A percentile compares a stretch with the other conserved stretches of the same genome.
Evolutionary conservation across 1,140 invertebrate species (phyloP).

Genomic region (Drosophila pandora): DNA sequence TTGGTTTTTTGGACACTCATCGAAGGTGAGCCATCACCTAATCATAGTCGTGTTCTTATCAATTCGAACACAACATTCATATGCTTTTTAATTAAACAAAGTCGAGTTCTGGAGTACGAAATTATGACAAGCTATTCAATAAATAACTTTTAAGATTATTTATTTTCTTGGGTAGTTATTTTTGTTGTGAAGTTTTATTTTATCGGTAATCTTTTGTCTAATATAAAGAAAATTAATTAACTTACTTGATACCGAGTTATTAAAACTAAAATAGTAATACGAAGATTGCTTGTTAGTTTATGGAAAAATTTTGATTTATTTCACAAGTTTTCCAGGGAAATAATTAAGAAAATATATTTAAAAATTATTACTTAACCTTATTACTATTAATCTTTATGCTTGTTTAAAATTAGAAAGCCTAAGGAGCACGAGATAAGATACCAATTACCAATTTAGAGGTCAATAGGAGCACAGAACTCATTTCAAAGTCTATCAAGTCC

Average conservation of each 20-base stretch:
- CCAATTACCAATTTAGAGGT: conserved; percentile 1
- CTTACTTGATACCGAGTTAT: background rate
- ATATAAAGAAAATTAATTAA: conserved; percentile 3
- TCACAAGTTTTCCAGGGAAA: too few relatives aligned
- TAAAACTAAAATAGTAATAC: background rate
- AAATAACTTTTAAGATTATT: background rate
- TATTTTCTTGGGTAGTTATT: background rate
- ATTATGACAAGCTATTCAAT: background rate
- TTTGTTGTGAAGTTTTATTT: background rate
- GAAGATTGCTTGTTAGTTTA: too few relatives aligned
- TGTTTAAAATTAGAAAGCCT: background rate
- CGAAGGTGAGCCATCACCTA: conserved; percentile 24
- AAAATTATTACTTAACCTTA: too few relatives aligned
- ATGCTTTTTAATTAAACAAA: conserved; percentile 49
- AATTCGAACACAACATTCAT: conserved; percentile 34
- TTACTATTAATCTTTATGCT: background rate
- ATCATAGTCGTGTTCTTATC: conserved; percentile 39
- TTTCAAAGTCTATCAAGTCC: background rate
- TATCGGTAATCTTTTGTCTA: background rate
- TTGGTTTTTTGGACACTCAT: conserved; percentile 13
- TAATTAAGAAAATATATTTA: too few relatives aligned
- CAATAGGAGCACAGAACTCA: background rate
- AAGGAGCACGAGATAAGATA: conserved; percentile 3
- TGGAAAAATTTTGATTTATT: too few relatives aligned
- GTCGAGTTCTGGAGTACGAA: background rate